These are phyloP conservation scores for Steinernema scapterisci DNA, from an alignment of 2,888 invertebrate genomes.

Conservation along the genomic window DNA sequence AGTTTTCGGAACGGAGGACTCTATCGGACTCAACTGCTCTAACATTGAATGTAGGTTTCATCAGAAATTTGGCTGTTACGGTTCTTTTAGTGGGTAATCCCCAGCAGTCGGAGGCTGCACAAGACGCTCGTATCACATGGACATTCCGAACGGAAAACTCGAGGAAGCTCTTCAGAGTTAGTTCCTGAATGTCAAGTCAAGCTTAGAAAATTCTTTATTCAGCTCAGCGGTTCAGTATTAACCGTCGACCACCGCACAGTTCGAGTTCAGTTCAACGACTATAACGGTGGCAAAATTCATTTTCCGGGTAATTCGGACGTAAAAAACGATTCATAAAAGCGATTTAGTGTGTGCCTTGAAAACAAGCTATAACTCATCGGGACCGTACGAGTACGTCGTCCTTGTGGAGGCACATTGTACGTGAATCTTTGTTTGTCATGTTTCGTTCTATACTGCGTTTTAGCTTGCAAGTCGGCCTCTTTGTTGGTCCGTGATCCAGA, in stretches of 20 bases:
- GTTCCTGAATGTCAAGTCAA: background rate
- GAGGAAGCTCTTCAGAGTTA: conserved; percentile 2
- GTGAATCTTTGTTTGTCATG: background rate
- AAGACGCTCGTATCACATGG: conserved; percentile 21
- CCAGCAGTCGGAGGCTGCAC: conserved; percentile 15
- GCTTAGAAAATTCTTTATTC: background rate
- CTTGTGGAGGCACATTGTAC: background rate
- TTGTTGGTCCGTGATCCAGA: conserved; percentile 7
- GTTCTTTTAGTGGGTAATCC: background rate
- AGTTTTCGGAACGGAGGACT: background rate
- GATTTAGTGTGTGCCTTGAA: conserved; percentile 16
- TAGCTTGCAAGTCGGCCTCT: conserved; percentile 21
- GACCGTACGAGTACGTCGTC: conserved; percentile 11
- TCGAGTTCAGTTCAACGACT: conserved; percentile 13
- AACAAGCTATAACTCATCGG: background rate
- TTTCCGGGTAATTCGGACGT: background rate
- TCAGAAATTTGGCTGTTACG: background rate
- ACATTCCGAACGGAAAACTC: conserved; percentile 21
- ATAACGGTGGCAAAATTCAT: conserved; percentile 23
- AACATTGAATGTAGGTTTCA: background rate
- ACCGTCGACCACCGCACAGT: conserved; percentile 13
- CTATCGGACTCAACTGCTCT: conserved; percentile 15
- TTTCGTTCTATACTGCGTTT: background rate
- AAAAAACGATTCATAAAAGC: background rate
- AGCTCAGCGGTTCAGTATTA: conserved; percentile 13